Conservation (phyloP, 2,797 vertebrate species). For the Epinephelus malabaricus region DNA sequence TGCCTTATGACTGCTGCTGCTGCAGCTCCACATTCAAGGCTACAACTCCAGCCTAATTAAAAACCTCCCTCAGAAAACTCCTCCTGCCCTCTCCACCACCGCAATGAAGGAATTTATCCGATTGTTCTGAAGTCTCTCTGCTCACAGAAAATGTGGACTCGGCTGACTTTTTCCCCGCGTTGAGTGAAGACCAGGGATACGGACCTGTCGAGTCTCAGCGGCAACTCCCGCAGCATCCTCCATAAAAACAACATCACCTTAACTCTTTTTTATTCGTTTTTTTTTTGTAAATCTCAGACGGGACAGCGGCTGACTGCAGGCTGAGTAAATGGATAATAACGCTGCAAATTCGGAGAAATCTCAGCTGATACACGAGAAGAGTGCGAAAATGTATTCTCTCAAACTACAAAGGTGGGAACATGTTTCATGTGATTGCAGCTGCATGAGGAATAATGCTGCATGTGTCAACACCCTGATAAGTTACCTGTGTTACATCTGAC, state of each 20-base stretch:
- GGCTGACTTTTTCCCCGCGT: constrained; percentile 46
- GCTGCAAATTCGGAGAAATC: constrained; percentile 85
- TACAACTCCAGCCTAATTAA: constrained; percentile 44
- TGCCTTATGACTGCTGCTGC: constrained; percentile 8
- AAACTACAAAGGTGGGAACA: constrained; percentile 82
- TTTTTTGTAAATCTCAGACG: not conserved
- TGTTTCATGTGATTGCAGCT: not conserved
- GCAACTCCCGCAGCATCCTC: constrained; percentile 46
- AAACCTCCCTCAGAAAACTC: constrained; percentile 26
- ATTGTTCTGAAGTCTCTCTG: constrained; percentile 23
- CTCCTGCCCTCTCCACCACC: constrained; percentile 21
- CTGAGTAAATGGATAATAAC: constrained; percentile 79
- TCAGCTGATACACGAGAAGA: constrained; percentile 86
- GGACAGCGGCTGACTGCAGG: constrained; percentile 16
- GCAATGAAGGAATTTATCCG: constrained; percentile 63
- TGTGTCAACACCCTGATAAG: not conserved
- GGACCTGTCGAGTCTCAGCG: constrained; percentile 27
- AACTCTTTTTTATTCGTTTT: not conserved
- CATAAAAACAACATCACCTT: not conserved
- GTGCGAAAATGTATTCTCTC: constrained; percentile 83
- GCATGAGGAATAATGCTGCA: not conserved
- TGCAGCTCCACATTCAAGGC: constrained; percentile 43
- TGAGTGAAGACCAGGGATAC: constrained; percentile 50
- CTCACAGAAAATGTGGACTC: constrained; percentile 47
- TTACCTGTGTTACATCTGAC: not conserved